Percentiles rank a stretch among this genome's conserved stretches.
phyloP scores from a whole-genome alignment of 2,113 vertebrate species.

The Athene cunicularia region DNA sequence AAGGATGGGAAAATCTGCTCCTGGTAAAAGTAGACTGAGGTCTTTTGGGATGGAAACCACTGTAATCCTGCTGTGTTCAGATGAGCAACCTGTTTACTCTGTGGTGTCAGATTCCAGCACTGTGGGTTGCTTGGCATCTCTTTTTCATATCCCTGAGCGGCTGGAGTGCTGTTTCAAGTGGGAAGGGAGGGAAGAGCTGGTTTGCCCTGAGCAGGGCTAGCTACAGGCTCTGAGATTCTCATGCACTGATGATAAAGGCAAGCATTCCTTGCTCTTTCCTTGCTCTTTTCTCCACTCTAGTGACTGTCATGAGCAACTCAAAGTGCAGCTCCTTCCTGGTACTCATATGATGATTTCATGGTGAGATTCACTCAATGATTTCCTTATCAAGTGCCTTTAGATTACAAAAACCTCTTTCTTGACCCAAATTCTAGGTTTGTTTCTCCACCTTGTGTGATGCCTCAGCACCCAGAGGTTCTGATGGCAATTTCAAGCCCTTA shows the following conservation, averaged over 20 bases:
- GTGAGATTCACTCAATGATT: not conserved
- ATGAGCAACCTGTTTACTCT: not conserved
- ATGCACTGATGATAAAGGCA: not conserved
- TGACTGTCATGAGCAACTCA: not conserved
- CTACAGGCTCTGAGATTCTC: not conserved
- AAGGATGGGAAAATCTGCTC: not conserved
- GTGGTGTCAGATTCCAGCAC: not conserved
- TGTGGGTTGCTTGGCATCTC: not conserved
- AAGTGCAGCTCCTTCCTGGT: not conserved
- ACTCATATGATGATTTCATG: not conserved
- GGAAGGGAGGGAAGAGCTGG: not conserved
- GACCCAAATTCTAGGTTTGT: not conserved
- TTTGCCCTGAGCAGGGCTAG: not conserved
- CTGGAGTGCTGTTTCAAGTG: not conserved
- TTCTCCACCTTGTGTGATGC: not conserved
- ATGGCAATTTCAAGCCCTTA: not conserved
- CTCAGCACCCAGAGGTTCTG: not conserved
- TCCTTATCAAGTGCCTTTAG: not conserved
- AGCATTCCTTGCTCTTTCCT: not conserved
- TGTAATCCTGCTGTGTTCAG: not conserved
- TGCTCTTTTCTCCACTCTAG: not conserved
- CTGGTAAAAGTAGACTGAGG: not conserved
- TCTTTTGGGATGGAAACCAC: not conserved
- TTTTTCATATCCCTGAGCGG: not conserved
- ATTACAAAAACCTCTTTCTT: not conserved